These are phyloP conservation scores for Temnopleurus reevesii DNA, from an alignment of 53 echinoderm and acorn worm genomes.

Conservation along the genomic window DNA sequence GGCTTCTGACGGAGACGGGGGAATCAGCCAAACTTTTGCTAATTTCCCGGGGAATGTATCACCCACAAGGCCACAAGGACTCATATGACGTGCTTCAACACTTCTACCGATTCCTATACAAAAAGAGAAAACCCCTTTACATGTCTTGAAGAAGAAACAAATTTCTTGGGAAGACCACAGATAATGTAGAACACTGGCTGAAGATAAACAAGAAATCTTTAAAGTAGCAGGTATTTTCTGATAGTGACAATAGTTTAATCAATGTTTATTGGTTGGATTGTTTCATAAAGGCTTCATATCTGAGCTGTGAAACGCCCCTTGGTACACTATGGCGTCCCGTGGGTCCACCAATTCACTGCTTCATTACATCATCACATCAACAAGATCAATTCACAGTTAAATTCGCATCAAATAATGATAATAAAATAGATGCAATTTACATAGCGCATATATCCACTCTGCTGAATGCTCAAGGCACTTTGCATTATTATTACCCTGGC, in stretches of 20 bases:
- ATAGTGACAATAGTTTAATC: neutral
- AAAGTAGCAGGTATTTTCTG: neutral
- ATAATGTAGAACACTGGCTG: no score
- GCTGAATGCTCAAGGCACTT: no score
- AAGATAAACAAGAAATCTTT: neutral
- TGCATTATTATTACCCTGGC: no score
- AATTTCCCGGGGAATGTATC: constrained; percentile 7
- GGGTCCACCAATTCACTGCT: neutral
- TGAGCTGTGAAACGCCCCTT: neutral
- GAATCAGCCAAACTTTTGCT: constrained; percentile 10
- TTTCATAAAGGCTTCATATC: neutral
- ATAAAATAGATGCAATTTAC: no score
- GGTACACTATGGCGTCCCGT: constrained; percentile 14
- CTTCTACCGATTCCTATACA: neutral
- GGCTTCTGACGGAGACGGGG: neutral
- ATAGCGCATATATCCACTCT: no score
- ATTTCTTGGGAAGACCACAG: neutral
- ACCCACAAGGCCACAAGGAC: neutral
- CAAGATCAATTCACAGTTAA: no score
- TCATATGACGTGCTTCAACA: neutral
- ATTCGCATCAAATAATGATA: no score
- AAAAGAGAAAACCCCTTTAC: neutral
- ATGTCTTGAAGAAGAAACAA: neutral
- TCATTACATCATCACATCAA: neutral
- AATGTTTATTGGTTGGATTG: constrained; percentile 6